phyloP scores from a whole-genome alignment of 2,888 invertebrate species.

The Acanthosepion esculentum region DNA sequence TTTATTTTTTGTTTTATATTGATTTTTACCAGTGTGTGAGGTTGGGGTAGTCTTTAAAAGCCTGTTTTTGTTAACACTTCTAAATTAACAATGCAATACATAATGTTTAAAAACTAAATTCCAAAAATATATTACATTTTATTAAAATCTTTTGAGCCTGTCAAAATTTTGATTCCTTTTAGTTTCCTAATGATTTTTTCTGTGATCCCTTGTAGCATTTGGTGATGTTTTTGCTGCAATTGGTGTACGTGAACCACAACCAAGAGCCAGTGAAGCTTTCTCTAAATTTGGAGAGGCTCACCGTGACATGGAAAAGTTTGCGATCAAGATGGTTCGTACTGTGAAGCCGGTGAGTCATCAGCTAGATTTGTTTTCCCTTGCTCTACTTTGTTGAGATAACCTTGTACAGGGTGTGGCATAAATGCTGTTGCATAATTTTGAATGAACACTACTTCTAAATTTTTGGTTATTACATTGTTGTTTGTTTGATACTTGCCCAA shows the following conservation, averaged over 20 bases:
- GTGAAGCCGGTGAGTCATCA: slow-evolving; percentile 86
- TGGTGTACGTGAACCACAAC: slow-evolving; percentile 96
- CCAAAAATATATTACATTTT: background rate
- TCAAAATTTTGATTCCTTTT: background rate
- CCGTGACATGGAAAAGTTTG: slow-evolving; percentile 90
- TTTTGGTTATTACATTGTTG: too few species aligned
- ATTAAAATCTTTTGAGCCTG: background rate
- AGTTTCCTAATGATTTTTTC: background rate
- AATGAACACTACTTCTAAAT: too few species aligned
- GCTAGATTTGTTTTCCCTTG: background rate
- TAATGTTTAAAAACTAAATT: too few species aligned
- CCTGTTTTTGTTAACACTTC: too few species aligned
- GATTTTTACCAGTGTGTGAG: too few species aligned
- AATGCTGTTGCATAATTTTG: too few species aligned
- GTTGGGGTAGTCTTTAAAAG: too few species aligned
- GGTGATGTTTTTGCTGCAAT: slow-evolving; percentile 96
- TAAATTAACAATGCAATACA: too few species aligned
- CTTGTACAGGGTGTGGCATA: too few species aligned
- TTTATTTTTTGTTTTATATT: too few species aligned
- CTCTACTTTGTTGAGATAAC: background rate
- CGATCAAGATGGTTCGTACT: slow-evolving; percentile 89
- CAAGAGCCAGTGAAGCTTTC: slow-evolving; percentile 95
- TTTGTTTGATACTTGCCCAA: too few species aligned
- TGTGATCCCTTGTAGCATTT: slow-evolving; percentile 80
- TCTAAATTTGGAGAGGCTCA: slow-evolving; percentile 95